Percentiles rank a stretch among this genome's conserved stretches.
phyloP scores from a whole-genome alignment of 2,888 invertebrate species.

The Alviniconcha strummeri region DNA sequence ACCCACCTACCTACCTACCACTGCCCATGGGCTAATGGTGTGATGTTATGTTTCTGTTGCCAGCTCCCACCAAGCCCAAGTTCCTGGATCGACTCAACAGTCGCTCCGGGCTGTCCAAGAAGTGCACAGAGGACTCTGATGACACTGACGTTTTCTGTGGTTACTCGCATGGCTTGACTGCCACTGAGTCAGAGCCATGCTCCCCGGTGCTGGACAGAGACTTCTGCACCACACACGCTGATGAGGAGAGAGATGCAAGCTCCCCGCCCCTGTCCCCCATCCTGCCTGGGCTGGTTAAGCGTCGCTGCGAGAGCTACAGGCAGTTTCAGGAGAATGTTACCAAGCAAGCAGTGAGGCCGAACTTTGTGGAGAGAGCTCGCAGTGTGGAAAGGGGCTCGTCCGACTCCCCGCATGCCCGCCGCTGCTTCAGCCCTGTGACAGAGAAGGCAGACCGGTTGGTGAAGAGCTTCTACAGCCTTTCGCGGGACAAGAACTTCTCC shows the following conservation, averaged over 20 bases:
- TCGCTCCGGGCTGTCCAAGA: slow-evolving; percentile 45
- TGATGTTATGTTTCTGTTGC: slow-evolving; percentile 37
- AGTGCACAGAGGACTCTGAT: slow-evolving; percentile 37
- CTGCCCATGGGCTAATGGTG: too few relatives aligned
- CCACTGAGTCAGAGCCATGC: slow-evolving; percentile 26
- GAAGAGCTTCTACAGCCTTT: slow-evolving; percentile 41
- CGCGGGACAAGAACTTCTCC: slow-evolving; percentile 50
- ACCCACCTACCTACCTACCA: too few relatives aligned
- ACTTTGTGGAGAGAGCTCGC: slow-evolving; percentile 1
- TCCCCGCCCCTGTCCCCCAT: slow-evolving; percentile 59
- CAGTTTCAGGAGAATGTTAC: slow-evolving; percentile 42
- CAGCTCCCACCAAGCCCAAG: slow-evolving; percentile 65
- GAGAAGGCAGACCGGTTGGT: slow-evolving; percentile 35
- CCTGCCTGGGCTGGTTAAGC: slow-evolving; percentile 56
- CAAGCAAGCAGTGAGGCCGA: not conserved
- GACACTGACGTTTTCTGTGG: slow-evolving; percentile 42
- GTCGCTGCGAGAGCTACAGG: slow-evolving; percentile 53
- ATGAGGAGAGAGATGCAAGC: slow-evolving; percentile 38
- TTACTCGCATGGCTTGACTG: slow-evolving; percentile 38
- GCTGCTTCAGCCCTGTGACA: slow-evolving; percentile 13
- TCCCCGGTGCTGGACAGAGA: slow-evolving; percentile 36
- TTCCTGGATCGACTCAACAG: slow-evolving; percentile 61
- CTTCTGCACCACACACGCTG: slow-evolving; percentile 40
- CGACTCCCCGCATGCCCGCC: not conserved
- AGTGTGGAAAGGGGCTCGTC: slow-evolving; percentile 12